phyloP scores from a whole-genome alignment of 2,888 invertebrate genomes.

The Ametastegia equiseti region DNA sequence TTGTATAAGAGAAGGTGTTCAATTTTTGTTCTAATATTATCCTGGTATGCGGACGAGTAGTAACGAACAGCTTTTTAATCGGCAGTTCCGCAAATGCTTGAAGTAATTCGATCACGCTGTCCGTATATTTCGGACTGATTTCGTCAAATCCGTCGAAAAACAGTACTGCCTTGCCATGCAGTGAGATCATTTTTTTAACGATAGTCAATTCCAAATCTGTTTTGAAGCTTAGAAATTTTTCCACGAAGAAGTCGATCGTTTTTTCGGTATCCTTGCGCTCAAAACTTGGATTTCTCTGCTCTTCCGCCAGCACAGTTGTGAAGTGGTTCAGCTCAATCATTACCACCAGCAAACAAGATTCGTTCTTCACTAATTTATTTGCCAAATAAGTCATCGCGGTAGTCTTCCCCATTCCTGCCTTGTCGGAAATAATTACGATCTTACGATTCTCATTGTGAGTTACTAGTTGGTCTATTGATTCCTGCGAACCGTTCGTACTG shows the following conservation, averaged over 20 bases:
- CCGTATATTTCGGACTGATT: constrained; percentile 12
- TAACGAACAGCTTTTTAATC: not conserved
- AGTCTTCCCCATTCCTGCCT: constrained; percentile 18
- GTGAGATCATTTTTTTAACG: not conserved
- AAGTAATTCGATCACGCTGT: not conserved
- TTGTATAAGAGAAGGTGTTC: not conserved
- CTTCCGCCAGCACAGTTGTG: not conserved
- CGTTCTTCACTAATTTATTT: not conserved
- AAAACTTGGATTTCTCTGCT: not conserved
- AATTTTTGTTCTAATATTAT: not conserved
- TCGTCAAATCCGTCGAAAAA: constrained; percentile 23
- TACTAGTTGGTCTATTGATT: not conserved
- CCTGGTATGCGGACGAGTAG: constrained; percentile 2
- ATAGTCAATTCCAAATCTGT: not conserved
- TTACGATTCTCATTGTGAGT: not conserved
- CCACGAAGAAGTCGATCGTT: not conserved
- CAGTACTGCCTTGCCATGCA: not conserved
- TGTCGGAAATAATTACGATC: constrained; percentile 17
- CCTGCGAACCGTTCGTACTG: too few relatives aligned
- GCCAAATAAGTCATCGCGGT: constrained; percentile 9
- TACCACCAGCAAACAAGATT: not conserved
- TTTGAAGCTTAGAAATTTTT: not conserved
- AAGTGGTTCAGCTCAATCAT: not conserved
- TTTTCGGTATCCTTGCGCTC: not conserved
- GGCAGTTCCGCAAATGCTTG: not conserved